Base-by-base conservation (phyloP, 2,888 invertebrate genomes). In the Temnothorax ravouxi region DNA sequence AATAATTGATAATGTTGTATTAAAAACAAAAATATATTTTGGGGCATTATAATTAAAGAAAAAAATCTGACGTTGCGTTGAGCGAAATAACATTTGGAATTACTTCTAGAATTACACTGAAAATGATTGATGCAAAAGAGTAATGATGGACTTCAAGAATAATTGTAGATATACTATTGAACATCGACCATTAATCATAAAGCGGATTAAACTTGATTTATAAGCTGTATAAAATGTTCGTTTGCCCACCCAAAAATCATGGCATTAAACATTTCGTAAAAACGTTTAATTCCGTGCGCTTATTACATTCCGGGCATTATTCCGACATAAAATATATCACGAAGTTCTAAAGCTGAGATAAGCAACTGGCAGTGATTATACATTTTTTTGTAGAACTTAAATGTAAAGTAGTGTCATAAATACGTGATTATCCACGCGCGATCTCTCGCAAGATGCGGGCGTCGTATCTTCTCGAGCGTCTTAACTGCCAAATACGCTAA, bases 331-430 rank as follows among this genome's bases (percentile, higher is more conserved):
- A 44, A 21, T 62, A 9, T 62, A 47, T 47, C 3, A 21, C 3
- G 3, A 47, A n/a, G 15, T 34, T 47, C 9, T 75, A 47, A 61
- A n/a, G 21, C 6, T 75, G 13, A 44, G 13, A 44, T 34, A 62
- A 47, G 13, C 3, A 61, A 61, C 18, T 59, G 18, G 5, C 11
- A 29, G 1, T 38, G 52, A 62, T 47, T 75, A 47, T 47, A 74
- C 5, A 2, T 61, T 74, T 61, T 15, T 61, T 15, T 5, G 9
- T 44, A 59, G 61, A 34, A 34, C 44, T 56, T 41, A 41, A 25
- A 59, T 59, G 25, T 74, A n/a, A 74, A 47, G 15, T n/a, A n/a
- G 15, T 29, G 72, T 13, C n/a, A 29, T 44, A 59, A 44, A 74
- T 38, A 72, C 1, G 18, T n/a, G 11, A 9, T 50, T 50, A 13